A percentile compares a stretch with the other conserved stretches of the same genome.
Evolutionary conservation across 2,888 invertebrate genomes (phyloP).

Genomic region (Elysia crispata): DNA sequence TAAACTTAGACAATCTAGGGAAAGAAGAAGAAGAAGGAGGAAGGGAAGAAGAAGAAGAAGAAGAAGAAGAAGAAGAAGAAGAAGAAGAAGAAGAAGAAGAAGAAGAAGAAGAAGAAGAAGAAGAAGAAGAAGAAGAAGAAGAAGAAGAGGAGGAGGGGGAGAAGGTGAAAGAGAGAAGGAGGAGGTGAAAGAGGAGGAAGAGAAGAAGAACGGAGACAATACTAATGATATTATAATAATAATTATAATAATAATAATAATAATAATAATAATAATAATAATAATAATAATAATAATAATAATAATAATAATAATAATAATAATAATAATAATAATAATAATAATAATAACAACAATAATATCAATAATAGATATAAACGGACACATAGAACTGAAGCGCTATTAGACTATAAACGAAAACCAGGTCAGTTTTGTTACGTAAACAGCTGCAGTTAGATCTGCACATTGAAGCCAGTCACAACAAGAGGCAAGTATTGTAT

Average conservation of each 20-base stretch:
- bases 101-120: conserved; percentile 34
- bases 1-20: neutral
- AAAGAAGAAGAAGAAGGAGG: conserved; percentile 15
- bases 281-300: no score
- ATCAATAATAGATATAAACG: no score
- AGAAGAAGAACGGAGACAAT: conserved; percentile 2
- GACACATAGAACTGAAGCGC: no score
- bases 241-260: neutral
- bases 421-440: no score
- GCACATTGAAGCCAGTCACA: no score
- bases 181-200: conserved; percentile 4
- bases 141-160: conserved; percentile 17
- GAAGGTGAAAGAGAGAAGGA: conserved; percentile 16
- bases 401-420: no score
- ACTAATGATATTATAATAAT: neutral
- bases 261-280: no score
- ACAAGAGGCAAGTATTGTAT: no score
- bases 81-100: conserved; percentile 39
- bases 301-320: no score
- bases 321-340: no score
- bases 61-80: conserved; percentile 39
- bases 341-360: no score
- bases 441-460: no score
- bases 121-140: conserved; percentile 14
- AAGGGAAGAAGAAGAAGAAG: conserved; percentile 22